Percentiles rank a stretch among this genome's conserved stretches.
phyloP scores from a whole-genome alignment of 2,888 invertebrate genomes.

The Drosophila fungiperda region DNA sequence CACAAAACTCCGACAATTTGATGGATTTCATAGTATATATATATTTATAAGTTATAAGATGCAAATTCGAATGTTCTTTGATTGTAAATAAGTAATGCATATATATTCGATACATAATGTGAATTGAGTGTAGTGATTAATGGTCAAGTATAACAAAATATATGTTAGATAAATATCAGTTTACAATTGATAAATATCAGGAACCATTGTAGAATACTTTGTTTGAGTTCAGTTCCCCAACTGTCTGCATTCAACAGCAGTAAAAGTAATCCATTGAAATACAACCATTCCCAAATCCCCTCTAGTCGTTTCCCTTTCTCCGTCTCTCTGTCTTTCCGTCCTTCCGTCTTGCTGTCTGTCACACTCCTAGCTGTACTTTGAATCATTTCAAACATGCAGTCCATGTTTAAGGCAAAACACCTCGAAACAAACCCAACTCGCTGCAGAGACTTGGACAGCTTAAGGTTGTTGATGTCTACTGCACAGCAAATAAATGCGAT shows the following conservation, averaged over 20 bases:
- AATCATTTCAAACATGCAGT: slow-evolving; percentile 29
- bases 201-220: too few relatives aligned
- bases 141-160: neutral
- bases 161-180: neutral
- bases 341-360: slow-evolving; percentile 17
- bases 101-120: neutral
- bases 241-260: neutral
- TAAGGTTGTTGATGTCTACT: slow-evolving; percentile 46
- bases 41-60: too few relatives aligned
- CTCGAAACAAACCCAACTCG: slow-evolving; percentile 21
- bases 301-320: neutral
- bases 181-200: too few relatives aligned
- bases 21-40: too few relatives aligned
- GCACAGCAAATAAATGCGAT: slow-evolving; percentile 12
- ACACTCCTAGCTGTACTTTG: slow-evolving; percentile 22
- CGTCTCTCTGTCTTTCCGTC: neutral
- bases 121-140: neutral
- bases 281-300: neutral
- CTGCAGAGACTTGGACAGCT: slow-evolving; percentile 49
- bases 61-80: neutral
- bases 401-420: slow-evolving; percentile 41
- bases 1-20: too few relatives aligned
- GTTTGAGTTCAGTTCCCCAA: neutral
- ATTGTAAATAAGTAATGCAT: neutral
- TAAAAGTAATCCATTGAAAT: slow-evolving; percentile 5